Evolutionary conservation across 2,797 vertebrate species (phyloP).

Genomic region (Acrocephalus scirpaceus): DNA sequence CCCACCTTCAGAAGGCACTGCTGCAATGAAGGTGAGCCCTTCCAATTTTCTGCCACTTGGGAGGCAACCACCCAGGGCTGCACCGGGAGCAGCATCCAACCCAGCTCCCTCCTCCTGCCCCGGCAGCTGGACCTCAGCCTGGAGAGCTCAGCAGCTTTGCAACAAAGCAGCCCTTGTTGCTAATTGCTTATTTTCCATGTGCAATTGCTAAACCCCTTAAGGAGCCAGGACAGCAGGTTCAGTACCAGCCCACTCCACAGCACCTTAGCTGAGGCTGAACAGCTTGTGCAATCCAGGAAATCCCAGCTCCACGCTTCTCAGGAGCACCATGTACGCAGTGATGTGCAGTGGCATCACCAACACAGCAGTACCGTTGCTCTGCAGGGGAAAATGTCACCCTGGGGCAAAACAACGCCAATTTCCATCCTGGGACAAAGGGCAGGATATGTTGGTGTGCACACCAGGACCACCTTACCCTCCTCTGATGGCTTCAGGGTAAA

Average conservation of each 20-base stretch:
- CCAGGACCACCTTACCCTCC: neutral
- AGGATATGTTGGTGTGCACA: neutral
- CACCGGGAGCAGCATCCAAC: neutral
- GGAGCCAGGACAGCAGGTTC: neutral
- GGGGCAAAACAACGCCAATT: neutral
- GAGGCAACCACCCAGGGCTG: neutral
- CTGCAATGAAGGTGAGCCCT: neutral
- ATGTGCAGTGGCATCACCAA: neutral
- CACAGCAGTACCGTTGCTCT: fast-evolving
- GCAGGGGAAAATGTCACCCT: neutral
- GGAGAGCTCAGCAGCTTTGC: neutral
- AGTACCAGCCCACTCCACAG: neutral
- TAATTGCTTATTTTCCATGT: neutral
- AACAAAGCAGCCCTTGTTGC: slow-evolving; percentile 44
- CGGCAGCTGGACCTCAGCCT: fast-evolving
- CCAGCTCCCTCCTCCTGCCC: neutral
- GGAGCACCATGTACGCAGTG: neutral
- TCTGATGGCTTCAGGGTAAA: neutral
- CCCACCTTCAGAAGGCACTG: neutral
- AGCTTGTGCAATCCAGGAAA: slow-evolving; percentile 35
- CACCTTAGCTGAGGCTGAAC: neutral
- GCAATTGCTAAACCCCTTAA: slow-evolving; percentile 25
- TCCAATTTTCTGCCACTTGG: neutral
- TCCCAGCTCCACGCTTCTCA: neutral
- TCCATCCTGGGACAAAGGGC: neutral